phyloP scores from a whole-genome alignment of 2,888 invertebrate species.

The Tillus elongatus region DNA sequence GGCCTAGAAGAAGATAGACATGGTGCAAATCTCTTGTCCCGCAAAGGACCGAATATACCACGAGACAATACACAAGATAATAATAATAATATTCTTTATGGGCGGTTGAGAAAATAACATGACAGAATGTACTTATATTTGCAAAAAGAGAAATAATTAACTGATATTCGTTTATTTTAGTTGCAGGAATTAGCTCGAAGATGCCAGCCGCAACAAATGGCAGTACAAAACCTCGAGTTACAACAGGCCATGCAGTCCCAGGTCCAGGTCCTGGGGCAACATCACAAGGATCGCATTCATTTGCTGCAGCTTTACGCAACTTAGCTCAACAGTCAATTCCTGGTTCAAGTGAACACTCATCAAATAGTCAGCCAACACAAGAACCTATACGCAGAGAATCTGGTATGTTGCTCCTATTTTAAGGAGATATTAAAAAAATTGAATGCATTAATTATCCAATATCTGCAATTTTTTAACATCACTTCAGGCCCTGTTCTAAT shows the following conservation, averaged over 20 bases:
- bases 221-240: slow-evolving; percentile 32
- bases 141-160: no score
- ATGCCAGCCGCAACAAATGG: slow-evolving; percentile 32
- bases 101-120: no score
- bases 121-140: no score
- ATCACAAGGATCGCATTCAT: slow-evolving; percentile 52
- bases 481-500: no score
- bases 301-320: slow-evolving; percentile 84
- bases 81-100: no score
- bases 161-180: slow-evolving; percentile 22
- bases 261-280: slow-evolving; percentile 42
- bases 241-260: slow-evolving; percentile 35
- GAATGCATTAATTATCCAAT: neutral
- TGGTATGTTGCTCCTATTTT: slow-evolving; percentile 21
- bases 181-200: slow-evolving; percentile 30
- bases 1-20: no score
- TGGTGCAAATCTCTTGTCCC: no score
- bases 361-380: slow-evolving; percentile 23
- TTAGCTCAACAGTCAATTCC: slow-evolving; percentile 86
- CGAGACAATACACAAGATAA: no score
- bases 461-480: neutral
- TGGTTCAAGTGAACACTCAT: slow-evolving; percentile 38
- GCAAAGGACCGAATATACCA: no score
- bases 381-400: slow-evolving; percentile 33
- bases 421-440: neutral